Evolutionary conservation across 2,888 invertebrate genomes (phyloP).

Genomic region (Drosophila percnosoma): DNA sequence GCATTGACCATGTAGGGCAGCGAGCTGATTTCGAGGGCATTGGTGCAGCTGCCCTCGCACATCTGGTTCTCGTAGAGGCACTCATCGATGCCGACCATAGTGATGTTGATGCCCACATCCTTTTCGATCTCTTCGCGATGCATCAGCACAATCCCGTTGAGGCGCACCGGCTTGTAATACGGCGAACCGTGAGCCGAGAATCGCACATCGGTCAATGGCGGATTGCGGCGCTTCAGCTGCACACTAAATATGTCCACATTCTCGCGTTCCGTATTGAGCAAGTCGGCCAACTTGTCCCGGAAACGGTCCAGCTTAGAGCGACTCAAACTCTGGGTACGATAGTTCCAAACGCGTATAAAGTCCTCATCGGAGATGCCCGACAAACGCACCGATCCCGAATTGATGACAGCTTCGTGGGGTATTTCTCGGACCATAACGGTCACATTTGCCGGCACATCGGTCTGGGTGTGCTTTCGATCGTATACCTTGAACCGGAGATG

Average conservation of each 20-base stretch:
- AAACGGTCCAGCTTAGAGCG: constrained; percentile 96
- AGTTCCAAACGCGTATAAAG: constrained; percentile 97
- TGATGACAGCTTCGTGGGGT: constrained; percentile 97
- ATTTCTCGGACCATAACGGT: constrained; percentile 97
- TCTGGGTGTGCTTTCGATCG: constrained; percentile 97
- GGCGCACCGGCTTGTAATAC: constrained; percentile 96
- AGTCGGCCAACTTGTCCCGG: constrained; percentile 93
- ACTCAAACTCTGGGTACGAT: constrained; percentile 92
- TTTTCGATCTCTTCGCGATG: constrained; percentile 97
- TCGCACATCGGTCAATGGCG: constrained; percentile 95
- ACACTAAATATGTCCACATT: constrained; percentile 99
- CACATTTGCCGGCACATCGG: constrained; percentile 98
- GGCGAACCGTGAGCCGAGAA: constrained; percentile 98
- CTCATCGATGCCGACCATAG: constrained; percentile 99
- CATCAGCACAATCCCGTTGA: constrained; percentile 97
- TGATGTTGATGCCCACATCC: constrained; percentile 97
- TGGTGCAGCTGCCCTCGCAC: constrained; percentile 98
- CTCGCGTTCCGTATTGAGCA: constrained; percentile 93
- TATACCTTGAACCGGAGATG: constrained; percentile 94
- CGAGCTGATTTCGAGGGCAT: constrained; percentile 94
- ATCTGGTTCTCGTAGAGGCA: constrained; percentile 97
- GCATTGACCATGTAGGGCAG: constrained; percentile 98
- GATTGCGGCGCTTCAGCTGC: constrained; percentile 93
- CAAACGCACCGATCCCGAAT: constrained; percentile 97
- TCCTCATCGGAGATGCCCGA: constrained; percentile 98